Conservation (phyloP, 1,140 invertebrate species). For the Gryon sp. region DNA sequence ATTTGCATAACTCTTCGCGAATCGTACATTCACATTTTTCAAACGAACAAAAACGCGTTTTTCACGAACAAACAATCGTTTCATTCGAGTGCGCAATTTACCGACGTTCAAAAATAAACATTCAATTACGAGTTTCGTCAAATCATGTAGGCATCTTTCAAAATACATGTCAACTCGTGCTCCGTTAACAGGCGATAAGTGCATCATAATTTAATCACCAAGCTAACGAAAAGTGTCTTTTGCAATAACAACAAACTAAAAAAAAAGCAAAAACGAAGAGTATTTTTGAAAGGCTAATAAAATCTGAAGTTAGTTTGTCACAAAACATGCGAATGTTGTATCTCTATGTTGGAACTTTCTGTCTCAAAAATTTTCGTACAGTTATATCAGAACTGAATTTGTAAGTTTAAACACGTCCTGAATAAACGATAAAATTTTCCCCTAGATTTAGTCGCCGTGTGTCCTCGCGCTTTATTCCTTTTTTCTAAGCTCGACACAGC, state of each 20-base stretch:
- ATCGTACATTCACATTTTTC: conserved; percentile 10
- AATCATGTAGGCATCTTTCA: background rate
- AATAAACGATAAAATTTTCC: conserved; percentile 78
- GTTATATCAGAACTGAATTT: conserved; percentile 61
- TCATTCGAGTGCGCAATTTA: background rate
- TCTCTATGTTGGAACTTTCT: conserved; percentile 31
- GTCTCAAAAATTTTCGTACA: conserved; percentile 40
- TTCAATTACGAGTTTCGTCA: conserved; percentile 16
- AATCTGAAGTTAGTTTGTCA: conserved; percentile 65
- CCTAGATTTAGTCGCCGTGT: conserved; percentile 70
- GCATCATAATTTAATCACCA: conserved; percentile 48
- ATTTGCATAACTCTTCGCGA: conserved; percentile 24
- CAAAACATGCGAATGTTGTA: conserved; percentile 20
- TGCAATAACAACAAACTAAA: conserved; percentile 19
- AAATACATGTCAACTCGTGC: conserved; percentile 12
- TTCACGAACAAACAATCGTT: conserved; percentile 35
- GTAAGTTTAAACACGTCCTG: conserved; percentile 75
- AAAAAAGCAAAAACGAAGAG: conserved; percentile 17
- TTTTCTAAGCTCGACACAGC: conserved; percentile 18
- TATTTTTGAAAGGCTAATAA: conserved; percentile 69
- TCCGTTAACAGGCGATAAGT: conserved; percentile 14
- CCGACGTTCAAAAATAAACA: conserved; percentile 40
- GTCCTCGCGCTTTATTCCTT: conserved; percentile 18
- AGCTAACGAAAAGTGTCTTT: conserved; percentile 31
- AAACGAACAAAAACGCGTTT: conserved; percentile 17